Percentiles rank a stretch among this genome's conserved stretches.
Evolutionary conservation across 2,888 invertebrate species (phyloP).

Genomic region (Drosophila putrida): DNA sequence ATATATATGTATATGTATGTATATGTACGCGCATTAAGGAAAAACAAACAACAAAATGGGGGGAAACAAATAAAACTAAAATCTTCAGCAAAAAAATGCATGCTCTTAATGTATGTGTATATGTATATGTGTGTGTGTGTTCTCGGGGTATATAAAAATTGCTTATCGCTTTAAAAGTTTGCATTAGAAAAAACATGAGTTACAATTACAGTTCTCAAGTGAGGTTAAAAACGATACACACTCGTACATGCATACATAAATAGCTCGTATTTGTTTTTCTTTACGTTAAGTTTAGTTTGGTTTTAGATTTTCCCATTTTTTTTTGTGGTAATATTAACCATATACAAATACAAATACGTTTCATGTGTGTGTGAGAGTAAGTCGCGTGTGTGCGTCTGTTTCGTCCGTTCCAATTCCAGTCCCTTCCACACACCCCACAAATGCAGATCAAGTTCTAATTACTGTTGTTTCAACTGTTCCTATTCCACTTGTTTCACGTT

Average conservation of each 20-base stretch:
- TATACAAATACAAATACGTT: conserved; percentile 38
- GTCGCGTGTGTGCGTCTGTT: conserved; percentile 51
- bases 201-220: conserved; percentile 34
- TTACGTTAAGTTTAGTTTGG: conserved; percentile 6
- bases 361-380: conserved; percentile 28
- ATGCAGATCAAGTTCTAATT: conserved; percentile 3
- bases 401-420: conserved; percentile 8
- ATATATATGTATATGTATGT: conserved; percentile 11
- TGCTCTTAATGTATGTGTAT: conserved; percentile 19
- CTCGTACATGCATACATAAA: conserved; percentile 27
- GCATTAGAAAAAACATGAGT: conserved; percentile 43
- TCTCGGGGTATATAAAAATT: conserved; percentile 21
- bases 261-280: conserved; percentile 28
- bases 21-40: conserved; percentile 9
- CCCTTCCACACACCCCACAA: conserved; percentile 8
- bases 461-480: conserved; percentile 9
- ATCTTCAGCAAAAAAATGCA: conserved; percentile 8
- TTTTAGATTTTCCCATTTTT: conserved; percentile 5
- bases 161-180: conserved; percentile 19
- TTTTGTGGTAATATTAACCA: conserved; percentile 29
- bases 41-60: conserved; percentile 22
- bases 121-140: conserved; percentile 11
- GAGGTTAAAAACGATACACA: conserved; percentile 33
- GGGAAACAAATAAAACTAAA: conserved; percentile 13
- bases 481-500: conserved; percentile 30